phyloP scores from a whole-genome alignment of 2,113 vertebrate species.

The Sebastes fasciatus region DNA sequence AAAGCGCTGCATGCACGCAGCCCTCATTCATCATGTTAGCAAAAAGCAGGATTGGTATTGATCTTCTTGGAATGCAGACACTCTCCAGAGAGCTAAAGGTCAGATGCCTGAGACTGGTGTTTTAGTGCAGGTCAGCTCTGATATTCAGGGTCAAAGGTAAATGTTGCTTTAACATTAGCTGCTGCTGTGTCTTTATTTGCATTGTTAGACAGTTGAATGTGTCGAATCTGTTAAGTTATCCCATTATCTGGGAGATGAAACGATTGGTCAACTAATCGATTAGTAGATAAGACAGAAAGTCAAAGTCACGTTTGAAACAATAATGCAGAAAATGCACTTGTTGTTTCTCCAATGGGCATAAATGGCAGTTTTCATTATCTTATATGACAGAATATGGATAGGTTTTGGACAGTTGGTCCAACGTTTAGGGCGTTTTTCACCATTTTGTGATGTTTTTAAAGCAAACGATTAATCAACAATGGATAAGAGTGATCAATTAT shows the following conservation, averaged over 20 bases:
- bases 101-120: conserved; percentile 34
- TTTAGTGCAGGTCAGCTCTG: conserved; percentile 37
- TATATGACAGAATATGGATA: neutral
- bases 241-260: neutral
- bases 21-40: conserved; percentile 2
- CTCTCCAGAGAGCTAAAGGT: conserved; percentile 43
- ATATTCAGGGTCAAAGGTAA: conserved; percentile 57
- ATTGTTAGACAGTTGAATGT: neutral
- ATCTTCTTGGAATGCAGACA: conserved; percentile 21
- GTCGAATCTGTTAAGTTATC: neutral
- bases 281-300: neutral
- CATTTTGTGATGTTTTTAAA: neutral
- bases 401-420: neutral
- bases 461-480: neutral
- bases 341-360: neutral
- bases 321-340: neutral
- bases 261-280: neutral
- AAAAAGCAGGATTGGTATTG: conserved; percentile 13
- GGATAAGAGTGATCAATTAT: neutral
- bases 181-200: neutral
- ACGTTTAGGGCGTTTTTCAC: neutral
- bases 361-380: neutral
- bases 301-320: neutral
- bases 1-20: neutral
- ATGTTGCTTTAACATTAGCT: conserved; percentile 30